A percentile compares a stretch with the other conserved stretches of the same genome.
Evolutionary conservation across 2,888 invertebrate genomes (phyloP).

Genomic region (Calameuta pallipes): DNA sequence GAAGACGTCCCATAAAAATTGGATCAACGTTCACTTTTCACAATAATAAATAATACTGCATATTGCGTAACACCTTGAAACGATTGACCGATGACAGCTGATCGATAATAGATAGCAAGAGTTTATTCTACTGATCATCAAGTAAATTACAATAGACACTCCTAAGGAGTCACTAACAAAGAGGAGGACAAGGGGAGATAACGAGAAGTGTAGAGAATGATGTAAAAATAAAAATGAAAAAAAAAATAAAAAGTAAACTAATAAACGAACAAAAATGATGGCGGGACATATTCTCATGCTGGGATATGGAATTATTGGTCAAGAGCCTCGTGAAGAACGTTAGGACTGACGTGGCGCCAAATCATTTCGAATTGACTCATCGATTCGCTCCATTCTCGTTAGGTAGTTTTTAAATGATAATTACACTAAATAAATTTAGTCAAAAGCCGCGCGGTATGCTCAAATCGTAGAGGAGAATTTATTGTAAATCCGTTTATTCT

Average conservation of each 20-base stretch:
- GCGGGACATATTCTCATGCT: neutral
- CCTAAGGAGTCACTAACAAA: neutral
- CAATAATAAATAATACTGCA: neutral
- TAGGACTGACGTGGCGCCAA: neutral
- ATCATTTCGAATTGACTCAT: neutral
- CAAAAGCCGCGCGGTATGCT: slow-evolving; percentile 59
- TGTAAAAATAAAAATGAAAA: neutral
- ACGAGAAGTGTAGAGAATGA: neutral
- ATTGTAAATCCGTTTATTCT: slow-evolving; percentile 11
- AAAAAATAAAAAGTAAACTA: neutral
- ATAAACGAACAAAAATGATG: neutral
- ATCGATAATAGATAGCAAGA: neutral
- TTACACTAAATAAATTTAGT: slow-evolving; percentile 3
- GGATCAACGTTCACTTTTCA: neutral
- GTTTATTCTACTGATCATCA: neutral
- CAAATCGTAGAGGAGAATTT: slow-evolving; percentile 41
- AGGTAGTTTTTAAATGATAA: neutral
- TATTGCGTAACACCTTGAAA: neutral
- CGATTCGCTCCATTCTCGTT: neutral
- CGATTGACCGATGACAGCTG: neutral
- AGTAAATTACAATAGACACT: neutral
- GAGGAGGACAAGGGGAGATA: neutral
- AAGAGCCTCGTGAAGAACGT: neutral
- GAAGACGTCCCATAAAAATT: neutral
- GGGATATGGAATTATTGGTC: neutral